phyloP scores from a whole-genome alignment of 2,113 vertebrate genomes.

The Eolophus roseicapilla region DNA sequence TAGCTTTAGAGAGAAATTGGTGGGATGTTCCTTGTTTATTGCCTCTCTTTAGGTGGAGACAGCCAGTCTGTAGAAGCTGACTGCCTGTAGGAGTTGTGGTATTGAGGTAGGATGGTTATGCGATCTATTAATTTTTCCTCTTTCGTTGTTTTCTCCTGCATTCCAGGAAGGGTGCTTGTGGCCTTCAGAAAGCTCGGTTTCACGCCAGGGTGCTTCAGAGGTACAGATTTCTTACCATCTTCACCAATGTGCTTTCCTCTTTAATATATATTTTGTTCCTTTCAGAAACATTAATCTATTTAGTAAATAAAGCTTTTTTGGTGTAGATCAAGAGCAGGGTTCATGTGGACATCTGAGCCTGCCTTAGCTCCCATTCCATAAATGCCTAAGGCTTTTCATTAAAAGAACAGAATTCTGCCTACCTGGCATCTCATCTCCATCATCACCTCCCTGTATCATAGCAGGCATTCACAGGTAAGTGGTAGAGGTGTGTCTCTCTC shows the following conservation, averaged over 20 bases:
- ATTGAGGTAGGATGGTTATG: background rate
- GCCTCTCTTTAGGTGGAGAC: background rate
- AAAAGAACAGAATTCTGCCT: background rate
- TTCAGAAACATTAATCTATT: background rate
- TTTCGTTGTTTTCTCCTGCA: background rate
- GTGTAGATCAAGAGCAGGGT: background rate
- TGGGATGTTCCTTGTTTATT: background rate
- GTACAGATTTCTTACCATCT: constrained; percentile 53
- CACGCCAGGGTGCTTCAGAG: constrained; percentile 79
- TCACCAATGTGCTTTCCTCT: background rate
- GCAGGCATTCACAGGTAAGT: background rate
- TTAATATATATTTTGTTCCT: background rate
- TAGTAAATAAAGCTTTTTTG: background rate
- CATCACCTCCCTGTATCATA: background rate
- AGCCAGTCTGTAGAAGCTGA: background rate
- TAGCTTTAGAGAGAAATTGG: background rate
- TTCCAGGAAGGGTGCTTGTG: constrained; percentile 84
- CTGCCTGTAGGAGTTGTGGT: background rate
- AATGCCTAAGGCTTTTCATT: background rate
- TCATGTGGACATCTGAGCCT: background rate
- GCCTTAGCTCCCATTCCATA: background rate
- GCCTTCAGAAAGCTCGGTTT: constrained; percentile 79
- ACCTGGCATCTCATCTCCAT: background rate
- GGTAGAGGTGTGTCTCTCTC: background rate
- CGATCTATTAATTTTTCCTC: constrained; percentile 23